phyloP scores from a whole-genome alignment of 1,140 invertebrate genomes.

The Drosophila repletoides region DNA sequence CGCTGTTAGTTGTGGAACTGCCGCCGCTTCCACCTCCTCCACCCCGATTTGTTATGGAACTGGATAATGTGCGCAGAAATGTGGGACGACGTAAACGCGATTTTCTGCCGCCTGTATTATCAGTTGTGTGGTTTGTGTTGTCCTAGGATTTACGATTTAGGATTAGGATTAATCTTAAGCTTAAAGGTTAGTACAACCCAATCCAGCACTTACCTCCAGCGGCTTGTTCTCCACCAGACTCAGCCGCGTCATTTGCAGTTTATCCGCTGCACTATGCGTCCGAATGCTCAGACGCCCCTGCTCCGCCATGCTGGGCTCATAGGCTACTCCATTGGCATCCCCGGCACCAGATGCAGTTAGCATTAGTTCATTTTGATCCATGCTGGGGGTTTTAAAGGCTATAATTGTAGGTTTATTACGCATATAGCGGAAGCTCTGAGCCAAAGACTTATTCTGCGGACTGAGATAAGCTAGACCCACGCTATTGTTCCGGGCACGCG shows the following conservation, averaged over 20 bases:
- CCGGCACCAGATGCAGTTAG: constrained; percentile 22
- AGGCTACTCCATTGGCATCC: constrained; percentile 48
- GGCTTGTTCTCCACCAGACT: constrained; percentile 87
- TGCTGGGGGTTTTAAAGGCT: constrained; percentile 90
- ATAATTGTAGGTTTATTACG: constrained; percentile 93
- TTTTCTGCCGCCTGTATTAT: constrained; percentile 52
- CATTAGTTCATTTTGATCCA: constrained; percentile 86
- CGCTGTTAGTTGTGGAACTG: constrained; percentile 79
- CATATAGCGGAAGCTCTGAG: constrained; percentile 93
- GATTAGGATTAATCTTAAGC: neutral
- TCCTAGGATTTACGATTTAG: constrained; percentile 46
- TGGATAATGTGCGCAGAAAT: constrained; percentile 75
- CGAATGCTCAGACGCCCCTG: constrained; percentile 83
- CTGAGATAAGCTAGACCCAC: constrained; percentile 87
- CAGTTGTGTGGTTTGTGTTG: constrained; percentile 38
- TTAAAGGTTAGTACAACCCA: neutral
- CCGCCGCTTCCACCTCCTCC: constrained; percentile 55
- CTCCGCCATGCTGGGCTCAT: constrained; percentile 82
- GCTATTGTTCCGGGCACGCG: constrained; percentile 85
- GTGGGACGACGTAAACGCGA: constrained; percentile 72
- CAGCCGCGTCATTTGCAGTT: constrained; percentile 43
- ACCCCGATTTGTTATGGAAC: constrained; percentile 68
- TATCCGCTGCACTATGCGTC: constrained; percentile 30
- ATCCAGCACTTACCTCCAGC: constrained; percentile 86
- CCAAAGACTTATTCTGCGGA: constrained; percentile 89